phyloP scores from a whole-genome alignment of 1,140 invertebrate species.

The Leptinotarsa defecta region DNA sequence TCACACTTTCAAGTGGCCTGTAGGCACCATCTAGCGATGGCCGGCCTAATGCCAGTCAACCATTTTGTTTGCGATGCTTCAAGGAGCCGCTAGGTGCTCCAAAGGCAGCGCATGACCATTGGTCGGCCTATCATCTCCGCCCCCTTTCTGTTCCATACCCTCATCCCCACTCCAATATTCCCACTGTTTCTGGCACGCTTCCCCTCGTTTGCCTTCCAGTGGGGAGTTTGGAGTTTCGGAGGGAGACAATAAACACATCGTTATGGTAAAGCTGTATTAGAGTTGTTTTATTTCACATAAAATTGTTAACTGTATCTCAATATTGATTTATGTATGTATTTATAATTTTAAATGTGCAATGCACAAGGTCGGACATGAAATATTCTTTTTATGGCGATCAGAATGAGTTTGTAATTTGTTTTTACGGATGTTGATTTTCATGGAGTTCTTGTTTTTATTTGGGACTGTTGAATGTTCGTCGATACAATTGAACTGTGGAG shows the following conservation, averaged over 20 bases:
- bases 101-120: slow-evolving; percentile 46
- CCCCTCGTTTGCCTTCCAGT: slow-evolving; percentile 31
- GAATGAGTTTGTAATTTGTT: slow-evolving; percentile 28
- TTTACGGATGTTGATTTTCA: slow-evolving; percentile 34
- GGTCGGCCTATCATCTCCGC: slow-evolving; percentile 40
- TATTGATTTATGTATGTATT: slow-evolving; percentile 53
- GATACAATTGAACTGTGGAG: background rate
- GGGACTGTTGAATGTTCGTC: background rate
- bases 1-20: background rate
- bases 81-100: slow-evolving; percentile 49
- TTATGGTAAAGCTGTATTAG: slow-evolving; percentile 55
- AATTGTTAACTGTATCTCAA: slow-evolving; percentile 53
- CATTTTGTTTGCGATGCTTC: slow-evolving; percentile 52
- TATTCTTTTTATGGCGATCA: slow-evolving; percentile 22
- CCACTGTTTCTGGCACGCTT: slow-evolving; percentile 30
- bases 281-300: slow-evolving; percentile 52
- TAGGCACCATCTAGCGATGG: slow-evolving; percentile 43
- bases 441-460: slow-evolving; percentile 22
- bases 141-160: slow-evolving; percentile 31
- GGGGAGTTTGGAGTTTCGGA: slow-evolving; percentile 31
- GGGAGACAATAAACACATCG: slow-evolving; percentile 55
- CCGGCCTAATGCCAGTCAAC: slow-evolving; percentile 38
- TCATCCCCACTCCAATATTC: slow-evolving; percentile 29
- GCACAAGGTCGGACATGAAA: slow-evolving; percentile 38
- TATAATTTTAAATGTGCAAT: slow-evolving; percentile 47